Evolutionary conservation across 2,888 invertebrate genomes (phyloP).

Genomic region (Clivina fossor): DNA sequence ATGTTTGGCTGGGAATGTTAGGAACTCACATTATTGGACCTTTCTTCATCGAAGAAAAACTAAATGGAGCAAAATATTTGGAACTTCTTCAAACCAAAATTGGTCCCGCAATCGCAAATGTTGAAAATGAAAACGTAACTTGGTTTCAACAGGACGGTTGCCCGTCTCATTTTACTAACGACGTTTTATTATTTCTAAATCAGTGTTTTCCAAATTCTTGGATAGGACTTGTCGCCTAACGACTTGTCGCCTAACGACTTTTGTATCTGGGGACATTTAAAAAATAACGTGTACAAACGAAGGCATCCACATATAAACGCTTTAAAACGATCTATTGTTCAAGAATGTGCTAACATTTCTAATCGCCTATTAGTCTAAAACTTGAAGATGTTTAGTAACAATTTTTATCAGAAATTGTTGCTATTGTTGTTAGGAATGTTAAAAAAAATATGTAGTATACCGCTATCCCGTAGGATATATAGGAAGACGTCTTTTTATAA

Average conservation of each 20-base stretch:
- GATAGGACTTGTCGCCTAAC: conserved; percentile 1
- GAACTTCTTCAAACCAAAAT: conserved; percentile 1
- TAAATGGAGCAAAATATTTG: conserved; percentile 3
- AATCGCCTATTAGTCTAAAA: conserved; percentile 12
- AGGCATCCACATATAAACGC: conserved; percentile 5
- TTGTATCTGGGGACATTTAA: conserved; percentile 19
- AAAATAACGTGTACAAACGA: conserved; percentile 8
- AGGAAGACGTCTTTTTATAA: no score
- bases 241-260: conserved; percentile 14
- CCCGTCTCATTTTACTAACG: background rate
- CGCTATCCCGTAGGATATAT: no score
- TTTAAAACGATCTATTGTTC: background rate
- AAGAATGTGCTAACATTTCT: background rate
- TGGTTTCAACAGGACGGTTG: conserved; percentile 12
- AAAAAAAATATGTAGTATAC: no score
- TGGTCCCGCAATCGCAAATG: background rate
- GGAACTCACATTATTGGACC: conserved; percentile 8
- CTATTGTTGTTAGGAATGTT: no score
- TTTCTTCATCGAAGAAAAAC: conserved; percentile 8
- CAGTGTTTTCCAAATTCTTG: conserved; percentile 11
- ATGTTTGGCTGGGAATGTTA: conserved; percentile 1
- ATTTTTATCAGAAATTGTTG: no score
- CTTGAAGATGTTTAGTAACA: no score
- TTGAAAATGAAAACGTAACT: conserved; percentile 5
- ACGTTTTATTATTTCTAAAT: conserved; percentile 6